These are phyloP conservation scores for Conchocele bisecta DNA, from an alignment of 2,888 invertebrate genomes.

Conservation along the genomic window DNA sequence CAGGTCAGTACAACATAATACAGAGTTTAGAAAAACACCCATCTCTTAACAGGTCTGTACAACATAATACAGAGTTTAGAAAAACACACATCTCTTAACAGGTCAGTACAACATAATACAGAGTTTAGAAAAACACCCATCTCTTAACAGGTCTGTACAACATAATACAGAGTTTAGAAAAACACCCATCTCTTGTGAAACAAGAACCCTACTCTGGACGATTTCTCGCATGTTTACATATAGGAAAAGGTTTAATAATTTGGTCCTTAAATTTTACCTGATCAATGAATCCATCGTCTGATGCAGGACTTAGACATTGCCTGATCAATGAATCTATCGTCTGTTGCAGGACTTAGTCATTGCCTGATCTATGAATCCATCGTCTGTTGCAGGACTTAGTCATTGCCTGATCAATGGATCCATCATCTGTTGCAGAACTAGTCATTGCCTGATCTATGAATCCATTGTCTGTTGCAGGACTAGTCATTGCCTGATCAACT, in stretches of 20 bases:
- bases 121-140: conserved; percentile 55
- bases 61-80: conserved; percentile 53
- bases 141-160: conserved; percentile 55
- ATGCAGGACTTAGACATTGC: too few species aligned
- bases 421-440: conserved; percentile 62
- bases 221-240: too few species aligned
- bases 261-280: too few species aligned
- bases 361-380: background rate
- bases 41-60: conserved; percentile 54
- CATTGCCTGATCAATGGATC: too few species aligned
- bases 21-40: conserved; percentile 56
- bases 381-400: conserved; percentile 66
- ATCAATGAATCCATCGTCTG: too few species aligned
- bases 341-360: too few species aligned
- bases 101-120: conserved; percentile 55
- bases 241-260: too few species aligned
- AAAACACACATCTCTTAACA: conserved; percentile 54
- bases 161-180: conserved; percentile 48
- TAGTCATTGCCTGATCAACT: conserved; percentile 68
- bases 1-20: conserved; percentile 55
- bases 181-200: conserved; percentile 51
- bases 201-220: too few species aligned
- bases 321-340: too few species aligned
- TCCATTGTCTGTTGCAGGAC: conserved; percentile 61
- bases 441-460: conserved; percentile 63